Percentiles rank a stretch among this genome's conserved stretches.
These are phyloP conservation scores for Falcunculus frontatus DNA, from an alignment of 2,113 vertebrate genomes.

Conservation along the genomic window DNA sequence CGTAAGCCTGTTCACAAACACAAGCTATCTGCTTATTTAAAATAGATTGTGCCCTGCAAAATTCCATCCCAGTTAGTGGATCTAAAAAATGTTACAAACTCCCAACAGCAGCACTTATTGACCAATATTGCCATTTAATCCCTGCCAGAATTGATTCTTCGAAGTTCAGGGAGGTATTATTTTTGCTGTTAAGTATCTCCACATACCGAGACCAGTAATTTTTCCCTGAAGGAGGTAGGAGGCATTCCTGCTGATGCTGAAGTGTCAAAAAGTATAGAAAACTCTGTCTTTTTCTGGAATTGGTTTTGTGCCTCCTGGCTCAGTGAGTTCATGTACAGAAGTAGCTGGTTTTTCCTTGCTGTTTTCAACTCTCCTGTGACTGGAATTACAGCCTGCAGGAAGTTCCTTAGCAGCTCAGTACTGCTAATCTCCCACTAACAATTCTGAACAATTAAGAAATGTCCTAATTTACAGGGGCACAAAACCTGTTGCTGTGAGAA, in stretches of 20 bases:
- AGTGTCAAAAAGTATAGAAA: neutral
- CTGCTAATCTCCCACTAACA: neutral
- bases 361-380: neutral
- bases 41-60: neutral
- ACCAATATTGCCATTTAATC: neutral
- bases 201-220: neutral
- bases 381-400: constrained; percentile 11
- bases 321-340: neutral
- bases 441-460: constrained; percentile 44
- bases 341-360: neutral
- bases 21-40: neutral
- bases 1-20: neutral
- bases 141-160: neutral
- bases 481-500: constrained; percentile 10
- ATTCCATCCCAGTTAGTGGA: neutral
- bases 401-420: neutral
- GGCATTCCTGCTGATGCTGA: neutral
- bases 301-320: neutral
- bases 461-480: constrained; percentile 22
- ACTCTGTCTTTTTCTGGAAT: neutral
- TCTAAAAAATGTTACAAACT: neutral
- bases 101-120: neutral
- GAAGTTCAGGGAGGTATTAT: neutral
- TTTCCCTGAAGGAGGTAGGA: neutral
- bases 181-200: neutral